Percentiles rank a stretch among this genome's conserved stretches.
Conservation (phyloP, 2,888 invertebrate genomes). For the Clepsis dumicolana region DNA sequence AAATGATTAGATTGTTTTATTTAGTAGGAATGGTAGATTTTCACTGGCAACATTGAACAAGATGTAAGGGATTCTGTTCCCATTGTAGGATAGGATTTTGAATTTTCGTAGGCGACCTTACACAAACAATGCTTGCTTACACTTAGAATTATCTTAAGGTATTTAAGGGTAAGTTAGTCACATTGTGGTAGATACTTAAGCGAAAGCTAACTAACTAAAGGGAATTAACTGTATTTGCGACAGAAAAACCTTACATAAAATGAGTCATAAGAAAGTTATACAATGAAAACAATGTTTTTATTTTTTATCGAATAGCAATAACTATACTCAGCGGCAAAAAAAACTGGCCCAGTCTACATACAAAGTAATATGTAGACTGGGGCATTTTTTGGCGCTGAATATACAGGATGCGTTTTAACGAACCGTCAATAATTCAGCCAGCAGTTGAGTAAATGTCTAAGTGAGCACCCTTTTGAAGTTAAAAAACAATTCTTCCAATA, state of each 20-base stretch:
- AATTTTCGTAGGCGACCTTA: slow-evolving; percentile 20
- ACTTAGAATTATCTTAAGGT: background rate
- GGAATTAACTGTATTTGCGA: background rate
- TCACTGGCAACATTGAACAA: slow-evolving; percentile 17
- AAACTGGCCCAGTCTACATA: no score
- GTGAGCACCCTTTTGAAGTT: no score
- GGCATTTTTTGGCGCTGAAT: no score
- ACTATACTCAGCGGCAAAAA: no score
- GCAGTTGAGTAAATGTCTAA: no score
- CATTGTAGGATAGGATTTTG: slow-evolving; percentile 17
- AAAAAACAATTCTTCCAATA: no score
- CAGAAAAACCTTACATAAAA: background rate
- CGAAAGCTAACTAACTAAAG: slow-evolving; percentile 32
- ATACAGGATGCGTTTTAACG: no score
- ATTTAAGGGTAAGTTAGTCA: slow-evolving; percentile 34
- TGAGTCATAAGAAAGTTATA: background rate
- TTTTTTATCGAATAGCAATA: no score
- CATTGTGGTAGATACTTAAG: slow-evolving; percentile 29
- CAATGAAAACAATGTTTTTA: background rate
- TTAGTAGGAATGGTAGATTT: background rate
- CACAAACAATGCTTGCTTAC: slow-evolving; percentile 24
- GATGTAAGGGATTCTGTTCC: slow-evolving; percentile 37
- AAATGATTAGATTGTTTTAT: no score
- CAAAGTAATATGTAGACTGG: no score
- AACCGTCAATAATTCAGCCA: no score